Evolutionary conservation across 2,888 invertebrate species (phyloP).

Genomic region (Unio delphinus): DNA sequence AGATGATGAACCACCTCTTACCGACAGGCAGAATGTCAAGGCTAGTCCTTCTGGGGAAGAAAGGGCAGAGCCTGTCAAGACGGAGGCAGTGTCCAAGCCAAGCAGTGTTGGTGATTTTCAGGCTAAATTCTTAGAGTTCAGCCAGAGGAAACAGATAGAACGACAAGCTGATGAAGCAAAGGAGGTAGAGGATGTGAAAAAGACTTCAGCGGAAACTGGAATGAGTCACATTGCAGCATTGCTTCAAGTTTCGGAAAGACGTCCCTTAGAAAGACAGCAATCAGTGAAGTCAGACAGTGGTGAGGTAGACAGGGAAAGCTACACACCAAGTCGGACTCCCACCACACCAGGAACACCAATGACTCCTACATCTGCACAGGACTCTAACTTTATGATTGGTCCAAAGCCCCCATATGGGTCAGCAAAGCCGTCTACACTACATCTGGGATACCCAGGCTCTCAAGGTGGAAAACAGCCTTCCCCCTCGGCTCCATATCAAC

Average conservation of each 20-base stretch:
- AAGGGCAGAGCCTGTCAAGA: constrained; percentile 81
- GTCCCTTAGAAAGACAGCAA: constrained; percentile 7
- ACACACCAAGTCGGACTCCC: constrained; percentile 24
- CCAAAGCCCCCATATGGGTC: constrained; percentile 37
- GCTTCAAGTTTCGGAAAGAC: constrained; percentile 31
- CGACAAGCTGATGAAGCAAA: constrained; percentile 21
- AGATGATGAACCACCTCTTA: constrained; percentile 1
- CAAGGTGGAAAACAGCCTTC: constrained; percentile 30
- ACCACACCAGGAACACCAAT: constrained; percentile 36
- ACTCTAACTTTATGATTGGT: constrained; percentile 22
- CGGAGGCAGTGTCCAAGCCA: constrained; percentile 75
- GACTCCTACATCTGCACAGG: constrained; percentile 28
- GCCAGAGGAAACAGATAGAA: constrained; percentile 54
- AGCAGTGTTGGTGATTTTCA: constrained; percentile 59
- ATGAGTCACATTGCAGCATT: constrained; percentile 58
- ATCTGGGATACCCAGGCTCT: constrained; percentile 22
- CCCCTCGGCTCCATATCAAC: constrained; percentile 21
- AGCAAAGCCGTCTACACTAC: constrained; percentile 47
- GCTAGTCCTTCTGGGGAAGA: constrained; percentile 67
- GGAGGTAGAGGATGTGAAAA: constrained; percentile 27
- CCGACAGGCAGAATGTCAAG: constrained; percentile 11
- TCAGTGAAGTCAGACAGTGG: constrained; percentile 19
- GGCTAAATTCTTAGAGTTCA: constrained; percentile 69
- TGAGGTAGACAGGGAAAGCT: constrained; percentile 24
- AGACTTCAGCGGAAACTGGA: constrained; percentile 22